Base-by-base conservation (phyloP, 2,113 vertebrate species). In the Opisthocomus hoazin region DNA sequence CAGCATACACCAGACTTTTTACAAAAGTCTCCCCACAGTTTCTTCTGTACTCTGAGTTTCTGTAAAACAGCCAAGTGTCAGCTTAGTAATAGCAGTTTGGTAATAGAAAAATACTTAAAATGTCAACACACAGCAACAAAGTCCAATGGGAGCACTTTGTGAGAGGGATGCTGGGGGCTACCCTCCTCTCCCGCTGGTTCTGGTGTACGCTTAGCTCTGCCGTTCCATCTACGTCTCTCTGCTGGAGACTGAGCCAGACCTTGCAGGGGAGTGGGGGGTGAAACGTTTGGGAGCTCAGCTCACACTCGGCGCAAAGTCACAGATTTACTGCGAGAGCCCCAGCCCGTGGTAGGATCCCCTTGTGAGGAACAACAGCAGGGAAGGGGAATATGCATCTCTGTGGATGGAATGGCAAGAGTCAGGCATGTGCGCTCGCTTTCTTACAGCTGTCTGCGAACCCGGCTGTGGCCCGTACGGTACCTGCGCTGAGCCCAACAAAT, bases 381-480 rank as follows among this genome's bases (percentile, higher is more conserved):
- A 92, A 95, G 81, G 34, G 41, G 63, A 51, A 77, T 27, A 23
- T 13, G 2, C 53, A 39, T 14, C 93, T 87, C 65, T 79, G 27
- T 75, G 82, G 68, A n/a, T 50, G 82, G 84, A 92, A 84, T 7
- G 36, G 29, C 36, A 43, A 48, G 54, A 95, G 27, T 85, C 53
- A 80, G 43, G 15, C 3, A 6, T 76, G 5, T 66, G 43, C 5
- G 12, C 51, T 96, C 18, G 0, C 91, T 95, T 71, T 71, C 68
- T 96, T 97, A 66, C 97, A 99, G 99, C 99, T 96, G 98, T 99
- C 95, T 99, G 99, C 0, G 98, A 99, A 88, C 99, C 99, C 41
- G 91, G 97, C 97, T 99, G 99, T 29, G 98, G 98, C 60, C 82
- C 81, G 26, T 98, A 99, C 0, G 99, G 99, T 89, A 97, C 97